Conservation (phyloP, 2,888 invertebrate genomes). For the Ornithoptera priamus region DNA sequence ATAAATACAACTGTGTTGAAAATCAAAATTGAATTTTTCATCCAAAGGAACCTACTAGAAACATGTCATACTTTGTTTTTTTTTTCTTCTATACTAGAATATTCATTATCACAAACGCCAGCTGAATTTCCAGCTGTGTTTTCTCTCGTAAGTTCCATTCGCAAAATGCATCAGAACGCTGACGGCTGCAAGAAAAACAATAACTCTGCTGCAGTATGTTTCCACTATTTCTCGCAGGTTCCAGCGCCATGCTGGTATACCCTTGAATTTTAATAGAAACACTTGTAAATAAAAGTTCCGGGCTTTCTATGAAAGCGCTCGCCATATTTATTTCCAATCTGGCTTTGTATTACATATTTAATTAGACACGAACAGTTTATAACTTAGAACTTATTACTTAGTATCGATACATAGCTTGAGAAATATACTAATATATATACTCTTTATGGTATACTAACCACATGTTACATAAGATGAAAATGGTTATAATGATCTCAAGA, state of each 20-base stretch:
- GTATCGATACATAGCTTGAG: background rate
- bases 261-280: conserved; percentile 15
- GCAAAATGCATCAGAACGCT: background rate
- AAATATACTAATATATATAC: too few species aligned
- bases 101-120: too few species aligned
- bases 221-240: background rate
- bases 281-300: conserved; percentile 14
- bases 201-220: background rate
- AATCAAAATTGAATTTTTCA: too few species aligned
- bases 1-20: too few species aligned
- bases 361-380: background rate
- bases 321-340: background rate
- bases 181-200: background rate
- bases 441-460: too few species aligned
- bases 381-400: background rate
- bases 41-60: too few species aligned
- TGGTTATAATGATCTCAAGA: too few species aligned
- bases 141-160: background rate
- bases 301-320: background rate
- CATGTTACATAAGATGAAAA: too few species aligned
- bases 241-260: conserved; percentile 1
- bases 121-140: too few species aligned
- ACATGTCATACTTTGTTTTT: too few species aligned
- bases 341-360: background rate
- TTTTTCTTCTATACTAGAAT: too few species aligned